Percentiles rank a stretch among this genome's conserved stretches.
Conservation (phyloP, 2,113 vertebrate species). For the Ptychochromis oligacanthus region DNA sequence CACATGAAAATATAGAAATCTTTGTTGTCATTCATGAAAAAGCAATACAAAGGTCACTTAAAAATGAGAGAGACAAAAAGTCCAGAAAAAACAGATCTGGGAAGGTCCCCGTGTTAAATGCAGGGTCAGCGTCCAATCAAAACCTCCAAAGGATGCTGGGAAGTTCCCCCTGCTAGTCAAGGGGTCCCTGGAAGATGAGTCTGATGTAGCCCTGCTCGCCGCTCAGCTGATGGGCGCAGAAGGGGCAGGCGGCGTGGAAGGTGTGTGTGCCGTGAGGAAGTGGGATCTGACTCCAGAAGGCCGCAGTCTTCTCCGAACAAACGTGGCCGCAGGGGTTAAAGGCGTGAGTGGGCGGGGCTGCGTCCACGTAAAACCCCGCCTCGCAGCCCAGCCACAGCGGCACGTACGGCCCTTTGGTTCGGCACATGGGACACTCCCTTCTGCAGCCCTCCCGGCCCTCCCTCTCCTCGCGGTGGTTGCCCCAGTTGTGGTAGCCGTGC, state of each 20-base stretch:
- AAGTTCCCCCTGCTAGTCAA: conserved; percentile 84
- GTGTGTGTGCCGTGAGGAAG: conserved; percentile 98
- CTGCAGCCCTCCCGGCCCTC: conserved; percentile 89
- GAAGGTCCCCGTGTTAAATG: conserved; percentile 11
- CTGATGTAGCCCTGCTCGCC: conserved; percentile 94
- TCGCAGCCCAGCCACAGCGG: conserved; percentile 98
- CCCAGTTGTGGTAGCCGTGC: conserved; percentile 98
- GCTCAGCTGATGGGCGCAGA: conserved; percentile 95
- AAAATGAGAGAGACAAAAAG: conserved; percentile 73
- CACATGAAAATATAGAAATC: conserved; percentile 82
- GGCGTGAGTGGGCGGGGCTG: conserved; percentile 94
- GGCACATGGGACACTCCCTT: conserved; percentile 98
- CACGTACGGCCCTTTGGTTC: conserved; percentile 94
- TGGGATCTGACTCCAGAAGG: conserved; percentile 97
- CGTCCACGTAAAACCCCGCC: conserved; percentile 96
- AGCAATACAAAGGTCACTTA: conserved; percentile 84
- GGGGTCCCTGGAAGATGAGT: conserved; percentile 99
- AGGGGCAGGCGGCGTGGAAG: conserved; percentile 97
- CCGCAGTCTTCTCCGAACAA: conserved; percentile 96
- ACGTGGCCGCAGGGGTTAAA: conserved; percentile 97
- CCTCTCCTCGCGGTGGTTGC: conserved; percentile 84
- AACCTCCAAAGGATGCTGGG: conserved; percentile 20
- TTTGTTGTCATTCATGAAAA: conserved; percentile 77
- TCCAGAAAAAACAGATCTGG: conserved; percentile 53
- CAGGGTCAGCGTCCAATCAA: conserved; percentile 1